Conservation (phyloP, 2,113 vertebrate species). For the Esox niger region DNA sequence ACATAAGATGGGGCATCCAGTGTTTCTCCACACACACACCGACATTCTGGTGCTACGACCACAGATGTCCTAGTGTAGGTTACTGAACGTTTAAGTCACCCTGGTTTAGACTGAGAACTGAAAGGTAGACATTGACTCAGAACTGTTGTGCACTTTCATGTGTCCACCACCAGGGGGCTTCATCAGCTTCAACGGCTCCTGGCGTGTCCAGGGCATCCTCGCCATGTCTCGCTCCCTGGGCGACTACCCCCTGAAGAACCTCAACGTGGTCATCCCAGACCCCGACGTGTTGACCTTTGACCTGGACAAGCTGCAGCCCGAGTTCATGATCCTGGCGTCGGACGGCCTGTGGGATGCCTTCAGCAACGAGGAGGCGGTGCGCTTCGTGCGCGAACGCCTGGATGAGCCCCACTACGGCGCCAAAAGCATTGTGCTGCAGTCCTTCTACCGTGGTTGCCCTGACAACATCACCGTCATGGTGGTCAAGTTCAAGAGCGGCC, state of each 20-base stretch:
- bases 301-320: constrained; percentile 93
- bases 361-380: constrained; percentile 96
- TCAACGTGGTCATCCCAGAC: constrained; percentile 92
- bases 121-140: no score
- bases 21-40: no score
- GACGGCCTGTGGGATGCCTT: constrained; percentile 99
- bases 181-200: constrained; percentile 98
- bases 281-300: constrained; percentile 95
- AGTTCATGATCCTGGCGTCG: constrained; percentile 97
- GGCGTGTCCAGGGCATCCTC: constrained; percentile 97
- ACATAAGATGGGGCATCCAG: no score
- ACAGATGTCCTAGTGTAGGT: no score
- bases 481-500: constrained; percentile 90
- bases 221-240: constrained; percentile 97
- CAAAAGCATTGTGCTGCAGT: constrained; percentile 97
- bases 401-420: constrained; percentile 96
- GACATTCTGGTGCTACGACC: no score
- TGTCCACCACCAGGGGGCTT: constrained; percentile 82
- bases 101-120: no score
- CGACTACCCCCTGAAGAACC: constrained; percentile 96
- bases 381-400: constrained; percentile 94
- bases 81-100: no score
- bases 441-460: constrained; percentile 94
- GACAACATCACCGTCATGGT: constrained; percentile 99
- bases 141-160: constrained; percentile 13